Base-by-base conservation (phyloP, 2,113 vertebrate genomes). In the Eulacestoma nigropectus region DNA sequence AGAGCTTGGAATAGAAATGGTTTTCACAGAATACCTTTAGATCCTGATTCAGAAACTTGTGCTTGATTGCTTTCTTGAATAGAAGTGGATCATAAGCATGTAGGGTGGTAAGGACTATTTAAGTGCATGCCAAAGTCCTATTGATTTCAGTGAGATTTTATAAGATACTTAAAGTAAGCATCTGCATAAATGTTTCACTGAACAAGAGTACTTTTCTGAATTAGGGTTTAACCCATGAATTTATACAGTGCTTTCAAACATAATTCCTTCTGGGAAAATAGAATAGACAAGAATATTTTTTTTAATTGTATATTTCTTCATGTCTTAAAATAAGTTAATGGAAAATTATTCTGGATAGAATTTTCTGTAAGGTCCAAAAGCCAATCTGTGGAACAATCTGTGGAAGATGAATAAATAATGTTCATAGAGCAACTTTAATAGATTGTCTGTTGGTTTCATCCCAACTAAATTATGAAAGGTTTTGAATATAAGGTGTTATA, bases 1-100 rank as follows among this genome's bases (percentile, higher is more conserved):
- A 95, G 90, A 57, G 87, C 87, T 93, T 94, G 84, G 89, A 96
- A 96, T 91, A 91, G 89, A 94, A 96, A 83, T 88, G 93, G 89
- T 96, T 96, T 96, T 95, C 94, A 96, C 82, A 93, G 93, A 94
- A 93, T 95, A 93, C 94, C 89, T 95, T 97, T 97, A 97, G 89
- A 96, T 96, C 91, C 78, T 41, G 87, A 90, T 91, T 96, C 87
- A 94, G 95, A 91, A 96, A 93, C 93, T 96, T 90, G 94, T 94
- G 94, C 84, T 96, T 97, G 90, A 97, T 91, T 97, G 95, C 87
- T 84, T 96, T 83, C 95, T 89, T 96, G 94, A 96, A 97, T 94
- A 96, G 87, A 64, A 80, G 82, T 86, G 91, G 80, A 96, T 95
- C 93, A 87, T 90, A 93, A 92, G 95, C 93, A 64, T 95, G 91